phyloP scores from a whole-genome alignment of 2,113 vertebrate genomes.

The Tachycineta bicolor region DNA sequence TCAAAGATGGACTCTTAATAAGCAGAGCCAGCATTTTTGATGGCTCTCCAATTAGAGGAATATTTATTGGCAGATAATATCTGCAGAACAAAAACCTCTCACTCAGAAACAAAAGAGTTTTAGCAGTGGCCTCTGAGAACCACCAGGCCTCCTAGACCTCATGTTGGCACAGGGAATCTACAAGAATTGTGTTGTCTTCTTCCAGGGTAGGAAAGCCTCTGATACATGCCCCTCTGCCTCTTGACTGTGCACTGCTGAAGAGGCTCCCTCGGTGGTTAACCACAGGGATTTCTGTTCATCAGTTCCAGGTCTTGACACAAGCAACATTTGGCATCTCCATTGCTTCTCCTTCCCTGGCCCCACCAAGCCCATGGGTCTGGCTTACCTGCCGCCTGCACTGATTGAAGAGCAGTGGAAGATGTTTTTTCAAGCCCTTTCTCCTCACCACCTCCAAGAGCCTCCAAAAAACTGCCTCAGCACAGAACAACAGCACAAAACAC shows the following conservation, averaged over 20 bases:
- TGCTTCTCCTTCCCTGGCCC: not conserved
- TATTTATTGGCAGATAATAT: conserved; percentile 29
- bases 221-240: not conserved
- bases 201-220: not conserved
- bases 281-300: not conserved
- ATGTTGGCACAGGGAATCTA: not conserved
- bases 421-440: not conserved
- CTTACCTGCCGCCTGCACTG: not conserved
- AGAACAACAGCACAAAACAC: not conserved
- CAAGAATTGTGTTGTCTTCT: not conserved
- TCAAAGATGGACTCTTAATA: conserved; percentile 51
- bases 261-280: not conserved
- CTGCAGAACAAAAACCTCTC: not conserved
- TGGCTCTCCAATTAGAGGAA: not conserved
- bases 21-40: conserved; percentile 36
- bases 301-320: not conserved
- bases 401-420: not conserved
- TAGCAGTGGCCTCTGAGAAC: not conserved
- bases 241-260: not conserved
- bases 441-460: not conserved
- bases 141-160: not conserved
- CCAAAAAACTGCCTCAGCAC: not conserved
- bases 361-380: not conserved
- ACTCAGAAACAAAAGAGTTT: not conserved
- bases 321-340: not conserved